phyloP scores from a whole-genome alignment of 1,140 invertebrate genomes.

The Phymorhynchus buccinoides region DNA sequence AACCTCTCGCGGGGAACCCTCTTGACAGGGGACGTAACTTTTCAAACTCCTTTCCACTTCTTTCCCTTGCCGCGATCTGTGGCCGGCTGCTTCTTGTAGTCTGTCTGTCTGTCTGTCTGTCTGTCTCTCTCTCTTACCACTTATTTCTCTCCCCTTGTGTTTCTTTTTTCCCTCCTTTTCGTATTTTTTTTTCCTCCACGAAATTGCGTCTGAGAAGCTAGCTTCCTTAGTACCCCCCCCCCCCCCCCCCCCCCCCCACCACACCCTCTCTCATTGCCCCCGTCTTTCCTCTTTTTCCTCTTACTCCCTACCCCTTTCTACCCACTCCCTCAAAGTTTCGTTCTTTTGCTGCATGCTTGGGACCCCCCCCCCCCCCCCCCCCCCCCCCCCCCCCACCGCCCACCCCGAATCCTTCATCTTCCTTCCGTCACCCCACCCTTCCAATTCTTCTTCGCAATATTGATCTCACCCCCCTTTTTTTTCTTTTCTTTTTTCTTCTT shows the following conservation, averaged over 20 bases:
- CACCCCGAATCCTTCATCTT: neutral
- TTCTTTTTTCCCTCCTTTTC: neutral
- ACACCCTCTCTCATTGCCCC: neutral
- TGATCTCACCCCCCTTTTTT: slow-evolving; percentile 31
- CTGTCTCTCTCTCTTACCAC: neutral
- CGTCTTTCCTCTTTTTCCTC: neutral
- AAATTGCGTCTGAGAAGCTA: slow-evolving; percentile 15
- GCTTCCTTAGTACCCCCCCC: neutral
- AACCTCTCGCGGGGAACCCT: neutral
- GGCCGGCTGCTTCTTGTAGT: neutral
- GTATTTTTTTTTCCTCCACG: neutral
- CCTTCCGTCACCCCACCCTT: neutral
- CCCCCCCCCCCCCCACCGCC: neutral
- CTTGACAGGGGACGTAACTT: slow-evolving; percentile 25
- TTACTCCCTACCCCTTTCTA: neutral
- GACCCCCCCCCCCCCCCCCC: neutral
- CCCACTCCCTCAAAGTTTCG: neutral
- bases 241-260: neutral
- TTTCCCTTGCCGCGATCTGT: neutral
- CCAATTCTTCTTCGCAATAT: slow-evolving; percentile 29
- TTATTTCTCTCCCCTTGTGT: neutral
- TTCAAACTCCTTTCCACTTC: neutral
- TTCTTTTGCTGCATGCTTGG: neutral
- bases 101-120: too few relatives aligned
- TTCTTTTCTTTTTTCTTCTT: too few relatives aligned